Conservation (phyloP, 2,888 invertebrate species). For the Drosophila koepferae region DNA sequence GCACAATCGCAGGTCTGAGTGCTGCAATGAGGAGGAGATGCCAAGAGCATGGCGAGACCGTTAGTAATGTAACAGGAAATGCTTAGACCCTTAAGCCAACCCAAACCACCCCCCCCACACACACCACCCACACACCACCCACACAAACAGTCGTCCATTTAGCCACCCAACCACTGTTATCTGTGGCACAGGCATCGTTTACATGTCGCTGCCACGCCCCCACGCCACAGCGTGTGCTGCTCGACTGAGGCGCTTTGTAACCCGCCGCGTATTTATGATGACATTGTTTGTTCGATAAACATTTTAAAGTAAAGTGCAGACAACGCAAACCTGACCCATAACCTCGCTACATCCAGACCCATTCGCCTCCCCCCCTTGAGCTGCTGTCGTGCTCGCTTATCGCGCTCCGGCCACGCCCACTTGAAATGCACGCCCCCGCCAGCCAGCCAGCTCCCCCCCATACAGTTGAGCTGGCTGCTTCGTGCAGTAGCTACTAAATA, state of each 20-base stretch:
- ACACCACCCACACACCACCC: conserved; percentile 1
- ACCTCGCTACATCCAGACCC: not conserved
- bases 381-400: conserved; percentile 10
- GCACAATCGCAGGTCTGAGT: conserved; percentile 85
- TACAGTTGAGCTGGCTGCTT: conserved; percentile 2
- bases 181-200: conserved; percentile 60
- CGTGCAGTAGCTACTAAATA: conserved; percentile 36
- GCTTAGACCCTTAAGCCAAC: conserved; percentile 43
- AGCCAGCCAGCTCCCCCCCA: too few relatives aligned
- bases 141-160: conserved; percentile 2
- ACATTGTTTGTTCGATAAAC: conserved; percentile 81
- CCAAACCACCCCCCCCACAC: conserved; percentile 2
- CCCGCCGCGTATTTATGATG: conserved; percentile 77
- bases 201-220: conserved; percentile 59
- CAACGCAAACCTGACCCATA: conserved; percentile 1
- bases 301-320: conserved; percentile 67
- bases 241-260: conserved; percentile 16
- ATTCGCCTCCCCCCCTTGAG: not conserved
- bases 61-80: conserved; percentile 58
- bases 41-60: conserved; percentile 4
- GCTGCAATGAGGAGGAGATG: conserved; percentile 57
- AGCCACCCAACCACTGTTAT: conserved; percentile 36
- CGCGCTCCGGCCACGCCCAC: conserved; percentile 25
- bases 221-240: conserved; percentile 20
- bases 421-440: not conserved